Evolutionary conservation across 2,888 invertebrate genomes (phyloP).

Genomic region (Timema cristinae): DNA sequence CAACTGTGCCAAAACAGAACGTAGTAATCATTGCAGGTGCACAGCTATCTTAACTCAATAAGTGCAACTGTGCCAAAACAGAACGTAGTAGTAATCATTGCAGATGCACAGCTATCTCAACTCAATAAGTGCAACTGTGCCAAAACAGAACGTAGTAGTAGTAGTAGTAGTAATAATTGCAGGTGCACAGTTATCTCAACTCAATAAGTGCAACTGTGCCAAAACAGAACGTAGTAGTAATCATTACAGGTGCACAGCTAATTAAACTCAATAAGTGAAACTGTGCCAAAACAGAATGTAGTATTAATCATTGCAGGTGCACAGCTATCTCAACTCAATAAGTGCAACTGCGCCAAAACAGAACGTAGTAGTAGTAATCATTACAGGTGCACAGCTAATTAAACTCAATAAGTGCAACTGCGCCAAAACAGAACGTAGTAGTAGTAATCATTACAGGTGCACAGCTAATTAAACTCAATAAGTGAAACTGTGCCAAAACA

Average conservation of each 20-base stretch:
- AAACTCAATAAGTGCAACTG: background rate
- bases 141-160: background rate
- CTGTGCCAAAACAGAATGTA: constrained; percentile 8
- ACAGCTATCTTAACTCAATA: too few species aligned
- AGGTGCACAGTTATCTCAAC: background rate
- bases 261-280: background rate
- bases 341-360: constrained; percentile 10
- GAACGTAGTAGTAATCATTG: background rate
- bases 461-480: too few species aligned
- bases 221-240: too few species aligned
- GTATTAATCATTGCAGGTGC: background rate
- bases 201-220: too few species aligned
- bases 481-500: constrained; percentile 10
- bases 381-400: too few species aligned
- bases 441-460: background rate
- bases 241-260: too few species aligned
- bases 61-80: constrained; percentile 12
- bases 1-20: constrained; percentile 9
- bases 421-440: background rate
- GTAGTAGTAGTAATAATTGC: background rate
- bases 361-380: background rate
- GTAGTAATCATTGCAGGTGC: background rate
- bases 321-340: background rate
- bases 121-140: constrained; percentile 1
- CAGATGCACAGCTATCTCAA: too few species aligned